Base-by-base conservation (phyloP, 2,113 vertebrate genomes). In the Dicaeum eximium region DNA sequence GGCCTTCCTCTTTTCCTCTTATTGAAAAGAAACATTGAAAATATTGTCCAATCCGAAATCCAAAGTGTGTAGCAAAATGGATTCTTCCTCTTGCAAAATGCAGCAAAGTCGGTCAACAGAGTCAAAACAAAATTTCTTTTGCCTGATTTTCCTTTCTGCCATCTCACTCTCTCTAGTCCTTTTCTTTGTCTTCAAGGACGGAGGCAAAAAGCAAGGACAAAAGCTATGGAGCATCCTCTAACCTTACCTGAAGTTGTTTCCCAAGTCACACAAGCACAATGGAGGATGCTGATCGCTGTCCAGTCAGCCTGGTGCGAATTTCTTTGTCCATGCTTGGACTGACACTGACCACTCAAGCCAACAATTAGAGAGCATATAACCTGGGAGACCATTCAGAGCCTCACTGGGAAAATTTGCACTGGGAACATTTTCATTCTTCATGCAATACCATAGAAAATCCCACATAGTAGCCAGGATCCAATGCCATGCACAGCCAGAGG, bases 401-500 rank as follows among this genome's bases (percentile, higher is more conserved):
- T 79, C 27, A 9, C 31, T 51, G 33, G 40, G 35, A 67, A 71
- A 45, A 84, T 50, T 24, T 15, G 3, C 44, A 5, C 35, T 54
- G 23, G 13, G 20, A 45, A 50, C 9, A 17, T 9, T 67, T 40
- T 45, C 7, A 57, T 65, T 90, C 38, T 71, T 47, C 44, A 13
- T 35, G 48, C 14, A 88, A 75, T 10, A 23, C 18, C 1, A 2
- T 18, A 28, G 48, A 66, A 57, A 71, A 47, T 18, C 21, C 16
- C 15, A 33, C 0, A 1, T 0, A 79, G 19, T 7, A 15, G 28
- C 11, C 14, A 50, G 82, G 51, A 12, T 6, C 19, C 12, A 11
- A 20, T 16, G 17, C 20, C 33, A 8, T 19, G 40, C 33, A 28
- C 21, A 57, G 13, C 8, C 44, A 69, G 60, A 54, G 20, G 45